Evolutionary conservation across 2,797 vertebrate genomes (phyloP).

Genomic region (Lacerta bilineata): DNA sequence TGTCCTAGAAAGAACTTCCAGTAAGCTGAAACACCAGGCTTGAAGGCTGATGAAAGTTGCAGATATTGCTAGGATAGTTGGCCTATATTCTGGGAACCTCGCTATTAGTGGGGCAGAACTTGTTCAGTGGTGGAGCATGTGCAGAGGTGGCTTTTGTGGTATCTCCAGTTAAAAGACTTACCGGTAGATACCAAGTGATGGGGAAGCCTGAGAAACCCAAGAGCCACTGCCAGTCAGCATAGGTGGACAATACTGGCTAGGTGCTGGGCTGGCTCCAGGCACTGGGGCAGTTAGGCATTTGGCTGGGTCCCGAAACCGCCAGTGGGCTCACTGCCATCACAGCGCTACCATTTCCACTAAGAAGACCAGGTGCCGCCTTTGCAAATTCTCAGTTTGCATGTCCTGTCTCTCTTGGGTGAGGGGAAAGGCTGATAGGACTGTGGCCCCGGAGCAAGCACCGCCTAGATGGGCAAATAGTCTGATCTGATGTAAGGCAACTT

Average conservation of each 20-base stretch:
- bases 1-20: slow-evolving; percentile 50
- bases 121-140: background rate
- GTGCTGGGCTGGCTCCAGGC: background rate
- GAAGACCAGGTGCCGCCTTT: background rate
- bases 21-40: slow-evolving; percentile 49
- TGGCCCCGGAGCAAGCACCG: background rate
- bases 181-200: background rate
- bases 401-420: background rate
- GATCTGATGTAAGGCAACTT: background rate
- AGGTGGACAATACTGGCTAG: too few relatives aligned
- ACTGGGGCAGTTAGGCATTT: background rate
- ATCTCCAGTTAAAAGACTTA: background rate
- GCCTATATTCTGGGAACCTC: background rate
- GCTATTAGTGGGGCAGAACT: too few relatives aligned
- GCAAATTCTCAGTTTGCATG: background rate
- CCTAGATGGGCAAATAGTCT: background rate
- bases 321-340: background rate
- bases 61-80: slow-evolving; percentile 21
- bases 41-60: slow-evolving; percentile 43
- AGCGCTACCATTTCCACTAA: background rate
- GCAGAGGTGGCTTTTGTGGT: too few relatives aligned
- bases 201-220: background rate
- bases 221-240: too few relatives aligned
- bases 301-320: background rate
- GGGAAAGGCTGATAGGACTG: background rate